Base-by-base conservation (phyloP, 2,888 invertebrate genomes). In the Cataglyphis rosenhaueri region DNA sequence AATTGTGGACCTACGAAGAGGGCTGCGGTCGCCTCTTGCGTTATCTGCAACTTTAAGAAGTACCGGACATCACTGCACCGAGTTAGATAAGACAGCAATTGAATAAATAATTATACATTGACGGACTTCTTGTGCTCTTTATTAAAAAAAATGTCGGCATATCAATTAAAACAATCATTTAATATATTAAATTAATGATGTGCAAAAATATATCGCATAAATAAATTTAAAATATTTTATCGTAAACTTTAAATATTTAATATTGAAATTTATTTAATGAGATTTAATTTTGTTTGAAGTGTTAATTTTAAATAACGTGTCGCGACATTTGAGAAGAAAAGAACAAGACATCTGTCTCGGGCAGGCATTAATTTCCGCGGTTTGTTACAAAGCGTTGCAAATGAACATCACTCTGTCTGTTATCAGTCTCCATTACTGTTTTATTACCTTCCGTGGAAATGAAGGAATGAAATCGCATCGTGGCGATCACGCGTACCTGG, bases 1-100 rank as follows among this genome's bases (percentile, higher is more conserved):
- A 86, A 87, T 66, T 86, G 81, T 84, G 81, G 70, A 81, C 75
- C 57, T 57, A 41, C 73, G 25, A 12, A 71, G 65, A 82, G 38
- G 55, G 74, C 57, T 57, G 57, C 61, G 65, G 59, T 48, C 81
- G 87, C 62, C 79, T 89, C 41, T 57, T 57, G 62, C 35, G 52
- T 79, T 48, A 65, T 18, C 75, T 21, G 62, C 38, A 44, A 18
- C 29, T 57, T 48, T 41, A 61, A 81, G 64, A 52, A 85, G 81
- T 78, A 76, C 76, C 70, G 15, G 52, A 59, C 81, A 35, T 44
- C 48, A 48, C 74, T 81, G 84, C 48, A 21, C 10, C n/a, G 38
- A 57, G 29, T 9, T 25, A 70, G 84, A 84, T 84, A 84, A 84
- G 84, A 82, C 18, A 35, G 57, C 15, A 55, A 18, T 59, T 52